Conservation (phyloP, 1,140 invertebrate genomes). For the Ganaspis sp. region DNA sequence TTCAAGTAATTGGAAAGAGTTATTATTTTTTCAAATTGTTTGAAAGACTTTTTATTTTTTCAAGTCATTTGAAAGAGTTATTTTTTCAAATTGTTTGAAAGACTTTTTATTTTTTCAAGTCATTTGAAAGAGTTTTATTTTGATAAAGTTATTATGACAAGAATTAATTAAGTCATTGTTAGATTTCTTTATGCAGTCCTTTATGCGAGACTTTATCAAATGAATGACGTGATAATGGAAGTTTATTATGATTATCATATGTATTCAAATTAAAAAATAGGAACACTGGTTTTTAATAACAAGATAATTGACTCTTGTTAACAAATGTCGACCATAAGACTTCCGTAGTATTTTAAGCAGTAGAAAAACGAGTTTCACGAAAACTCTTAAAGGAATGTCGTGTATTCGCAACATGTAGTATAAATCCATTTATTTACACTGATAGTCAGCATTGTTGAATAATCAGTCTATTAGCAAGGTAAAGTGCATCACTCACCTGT, state of each 20-base stretch:
- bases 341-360: constrained; percentile 12
- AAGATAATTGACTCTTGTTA: background rate
- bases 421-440: background rate
- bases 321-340: background rate
- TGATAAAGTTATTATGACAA: too few species aligned
- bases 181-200: too few species aligned
- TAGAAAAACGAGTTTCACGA: background rate
- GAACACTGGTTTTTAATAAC: background rate
- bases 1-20: too few species aligned
- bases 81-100: too few species aligned
- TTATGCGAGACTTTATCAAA: too few species aligned
- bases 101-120: too few species aligned
- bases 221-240: too few species aligned
- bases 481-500: background rate
- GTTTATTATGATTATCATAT: background rate
- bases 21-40: background rate
- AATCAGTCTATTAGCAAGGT: background rate
- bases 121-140: too few species aligned
- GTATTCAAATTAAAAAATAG: background rate
- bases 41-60: background rate
- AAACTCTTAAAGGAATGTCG: too few species aligned
- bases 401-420: background rate
- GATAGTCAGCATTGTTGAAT: background rate
- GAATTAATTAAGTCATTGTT: too few species aligned
- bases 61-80: too few species aligned